Base-by-base conservation (phyloP, 2,888 invertebrate species). In the Ophion ellenae region DNA sequence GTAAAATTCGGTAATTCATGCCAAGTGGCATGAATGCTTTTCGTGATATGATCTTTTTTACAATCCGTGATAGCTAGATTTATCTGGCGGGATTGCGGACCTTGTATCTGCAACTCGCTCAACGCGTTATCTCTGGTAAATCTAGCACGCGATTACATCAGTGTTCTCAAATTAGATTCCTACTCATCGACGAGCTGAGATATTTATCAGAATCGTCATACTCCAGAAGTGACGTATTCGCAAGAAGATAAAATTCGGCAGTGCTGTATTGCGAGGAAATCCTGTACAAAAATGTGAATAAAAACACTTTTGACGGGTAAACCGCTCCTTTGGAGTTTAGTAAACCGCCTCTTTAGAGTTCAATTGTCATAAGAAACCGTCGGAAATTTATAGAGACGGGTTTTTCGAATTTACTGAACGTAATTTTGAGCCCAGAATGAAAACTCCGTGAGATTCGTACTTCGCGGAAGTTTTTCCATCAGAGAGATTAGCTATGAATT, bases 71-170 rank as follows among this genome's bases (percentile, higher is more conserved):
- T 40, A 57, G 40, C 10, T 53, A 66, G 47, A 28, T n/a, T 17
- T 47, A 67, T n/a, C 57, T 7, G 20, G 47, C 66, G 47, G 17
- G n/a, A 36, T 66, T 57, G 36, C 9, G 40, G 76, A 74, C 78
- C 53, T 63, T 67, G 81, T 85, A 66, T 63, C 28, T 24, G 77
- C 71, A 66, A 59, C 64, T 45, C 45, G 17, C 7, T 45, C 10
- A 9, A 69, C 61, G 53, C 63, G 32, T 74, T 81, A 81, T 81
- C 84, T 71, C n/a, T 32, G 64, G 20, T 36, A 40, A 77, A 59
- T 77, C 59, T 69, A 69, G 40, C 40, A 36, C 28, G 66, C 61
- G 73, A 36, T 81, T 84, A 84, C 77, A 81, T 84, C 84, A 81
- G 66, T 67, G 36, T 77, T 71, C 73, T 73, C 61, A 84, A 84